phyloP scores from a whole-genome alignment of 1,140 invertebrate species.

The Sinella curviseta region DNA sequence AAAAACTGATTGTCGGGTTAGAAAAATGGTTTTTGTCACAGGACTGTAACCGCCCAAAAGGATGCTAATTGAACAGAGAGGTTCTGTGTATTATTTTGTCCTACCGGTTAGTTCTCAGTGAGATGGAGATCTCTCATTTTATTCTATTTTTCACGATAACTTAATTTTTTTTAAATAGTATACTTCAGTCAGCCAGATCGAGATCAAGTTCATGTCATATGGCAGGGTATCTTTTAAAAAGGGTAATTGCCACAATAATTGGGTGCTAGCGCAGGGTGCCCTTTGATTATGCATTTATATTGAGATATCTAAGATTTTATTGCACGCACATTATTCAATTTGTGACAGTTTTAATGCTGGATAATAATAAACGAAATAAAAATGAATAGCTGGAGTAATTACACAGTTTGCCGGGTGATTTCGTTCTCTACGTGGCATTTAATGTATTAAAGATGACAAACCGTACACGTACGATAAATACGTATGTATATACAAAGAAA shows the following conservation, averaged over 20 bases:
- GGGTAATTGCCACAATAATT: background rate
- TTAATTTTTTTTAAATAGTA: background rate
- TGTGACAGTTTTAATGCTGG: too few species aligned
- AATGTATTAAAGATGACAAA: too few species aligned
- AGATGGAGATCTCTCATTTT: background rate
- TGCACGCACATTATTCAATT: too few species aligned
- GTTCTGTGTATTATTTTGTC: too few species aligned
- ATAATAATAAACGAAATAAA: too few species aligned
- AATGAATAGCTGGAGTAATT: too few species aligned
- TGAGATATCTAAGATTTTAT: too few species aligned
- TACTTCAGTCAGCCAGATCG: background rate
- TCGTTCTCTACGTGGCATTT: too few species aligned
- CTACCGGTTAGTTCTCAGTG: too few species aligned
- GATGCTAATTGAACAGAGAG: background rate
- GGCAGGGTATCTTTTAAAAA: background rate
- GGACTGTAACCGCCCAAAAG: background rate
- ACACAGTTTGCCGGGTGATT: too few species aligned
- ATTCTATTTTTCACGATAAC: background rate
- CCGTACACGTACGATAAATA: too few species aligned
- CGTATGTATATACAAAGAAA: too few species aligned
- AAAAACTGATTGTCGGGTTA: background rate
- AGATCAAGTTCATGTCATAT: background rate
- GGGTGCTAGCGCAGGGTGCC: background rate
- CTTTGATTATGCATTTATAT: background rate
- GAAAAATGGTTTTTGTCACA: conserved; percentile 3